phyloP scores from a whole-genome alignment of 1,140 invertebrate genomes.

The Pseudomyrmex concolor region DNA sequence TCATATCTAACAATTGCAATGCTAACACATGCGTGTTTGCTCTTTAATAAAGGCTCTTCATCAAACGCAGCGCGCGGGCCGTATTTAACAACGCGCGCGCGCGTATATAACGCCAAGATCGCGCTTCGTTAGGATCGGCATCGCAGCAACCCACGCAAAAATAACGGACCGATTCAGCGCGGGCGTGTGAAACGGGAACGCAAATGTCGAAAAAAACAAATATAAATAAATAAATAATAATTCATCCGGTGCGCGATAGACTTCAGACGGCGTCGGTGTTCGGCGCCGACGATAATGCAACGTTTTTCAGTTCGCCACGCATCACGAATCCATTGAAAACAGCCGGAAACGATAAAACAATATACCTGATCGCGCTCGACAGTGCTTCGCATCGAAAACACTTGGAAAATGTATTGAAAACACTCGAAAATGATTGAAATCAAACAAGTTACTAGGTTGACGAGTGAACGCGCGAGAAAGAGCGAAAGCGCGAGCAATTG shows the following conservation, averaged over 20 bases:
- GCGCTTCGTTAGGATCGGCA: constrained; percentile 3
- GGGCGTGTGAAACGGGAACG: constrained; percentile 13
- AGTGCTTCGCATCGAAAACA: constrained; percentile 54
- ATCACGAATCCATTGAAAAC: constrained; percentile 60
- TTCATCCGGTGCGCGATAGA: constrained; percentile 30
- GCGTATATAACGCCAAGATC: constrained; percentile 29
- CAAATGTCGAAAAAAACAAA: background rate
- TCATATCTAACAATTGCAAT: constrained; percentile 12
- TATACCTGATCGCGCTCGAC: constrained; percentile 55
- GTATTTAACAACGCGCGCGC: too few species aligned
- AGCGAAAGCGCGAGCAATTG: background rate
- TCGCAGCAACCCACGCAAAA: constrained; percentile 7
- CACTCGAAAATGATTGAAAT: constrained; percentile 74
- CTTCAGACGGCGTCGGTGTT: constrained; percentile 32
- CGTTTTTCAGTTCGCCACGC: constrained; percentile 63
- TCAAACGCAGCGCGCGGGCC: constrained; percentile 1
- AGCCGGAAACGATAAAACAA: constrained; percentile 72
- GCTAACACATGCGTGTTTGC: constrained; percentile 1
- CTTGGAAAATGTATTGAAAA: constrained; percentile 73
- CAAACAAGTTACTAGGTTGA: constrained; percentile 71
- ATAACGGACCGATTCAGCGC: background rate
- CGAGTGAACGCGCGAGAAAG: constrained; percentile 25
- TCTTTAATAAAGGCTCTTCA: constrained; percentile 46
- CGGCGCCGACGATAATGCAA: constrained; percentile 56
- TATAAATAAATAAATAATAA: constrained; percentile 39